Base-by-base conservation (phyloP, 1,140 invertebrate species). In the Aphelenchoides besseyi region DNA sequence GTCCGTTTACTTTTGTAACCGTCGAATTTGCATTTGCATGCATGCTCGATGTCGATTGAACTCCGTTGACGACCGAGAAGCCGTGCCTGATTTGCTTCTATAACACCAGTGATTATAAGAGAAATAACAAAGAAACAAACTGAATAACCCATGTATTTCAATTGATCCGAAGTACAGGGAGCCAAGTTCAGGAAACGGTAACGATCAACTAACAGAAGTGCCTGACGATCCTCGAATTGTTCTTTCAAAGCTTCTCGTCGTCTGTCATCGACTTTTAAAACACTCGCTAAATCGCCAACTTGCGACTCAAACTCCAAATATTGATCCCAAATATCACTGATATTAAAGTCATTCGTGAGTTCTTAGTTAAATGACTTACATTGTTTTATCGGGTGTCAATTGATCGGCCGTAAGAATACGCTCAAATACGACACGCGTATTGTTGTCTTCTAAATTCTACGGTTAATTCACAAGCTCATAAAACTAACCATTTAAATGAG, bases 281-380 rank as follows among this genome's bases (percentile, higher is more conserved):
- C 96, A 87, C 92, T 94, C n/a, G 94, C 90, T 52, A 98, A 85
- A 87, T 98, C 96, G 0, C 97, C 96, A 76, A 98, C 95, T 79
- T 96, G 95, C 26, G 94, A 95, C 87, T 98, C 97, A 86, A 98
- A 98, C 82, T 98, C 94, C 36, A 98, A 87, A 86, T 98, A 99
- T 71, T 91, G 88, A 86, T 97, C 97, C 96, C 96, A 99, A 71
- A 98, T 95, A 83, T 98, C 94, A 32, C 92, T 92, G 82, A 64
- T 89, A 87, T 77, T 70, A 69, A 69, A 23, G 18, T 30, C 33
- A 28, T n/a, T n/a, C n/a, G n/a, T n/a, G n/a, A n/a, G n/a, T n/a
- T n/a, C n/a, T n/a, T n/a, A n/a, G n/a, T n/a, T n/a, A n/a, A n/a
- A n/a, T n/a, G 30, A 88, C 89, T 88, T 89, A 91, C 88, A 95